Evolutionary conservation across 2,113 vertebrate species (phyloP).

Genomic region (Chaetodon auriga): DNA sequence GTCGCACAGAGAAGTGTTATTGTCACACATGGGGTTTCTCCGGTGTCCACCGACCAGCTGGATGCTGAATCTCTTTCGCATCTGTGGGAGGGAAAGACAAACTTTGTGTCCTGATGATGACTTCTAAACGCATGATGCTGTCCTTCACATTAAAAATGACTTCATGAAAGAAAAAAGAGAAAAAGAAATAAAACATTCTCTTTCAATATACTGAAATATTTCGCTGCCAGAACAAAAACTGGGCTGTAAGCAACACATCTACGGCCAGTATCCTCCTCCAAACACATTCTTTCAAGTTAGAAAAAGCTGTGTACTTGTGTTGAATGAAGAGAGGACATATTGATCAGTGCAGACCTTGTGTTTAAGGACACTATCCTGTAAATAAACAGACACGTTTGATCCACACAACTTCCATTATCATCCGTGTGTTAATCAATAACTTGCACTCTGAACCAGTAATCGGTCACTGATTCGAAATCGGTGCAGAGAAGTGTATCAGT

Average conservation of each 20-base stretch:
- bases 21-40: background rate
- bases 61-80: background rate
- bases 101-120: background rate
- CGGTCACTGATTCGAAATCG: background rate
- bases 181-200: slow-evolving; percentile 6
- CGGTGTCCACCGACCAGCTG: background rate
- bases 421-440: slow-evolving; percentile 6
- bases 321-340: background rate
- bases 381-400: background rate
- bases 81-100: background rate
- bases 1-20: background rate
- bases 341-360: background rate
- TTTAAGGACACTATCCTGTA: background rate
- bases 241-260: background rate
- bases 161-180: background rate
- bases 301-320: background rate
- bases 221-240: slow-evolving; percentile 7
- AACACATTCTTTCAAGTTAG: background rate
- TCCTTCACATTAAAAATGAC: background rate
- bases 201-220: slow-evolving; percentile 5
- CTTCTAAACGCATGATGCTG: background rate
- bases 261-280: background rate
- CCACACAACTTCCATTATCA: background rate
- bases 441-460: background rate
- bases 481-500: background rate